These are phyloP conservation scores for Brachionus sp. DNA, from an alignment of 1,140 invertebrate genomes.

Conservation along the genomic window DNA sequence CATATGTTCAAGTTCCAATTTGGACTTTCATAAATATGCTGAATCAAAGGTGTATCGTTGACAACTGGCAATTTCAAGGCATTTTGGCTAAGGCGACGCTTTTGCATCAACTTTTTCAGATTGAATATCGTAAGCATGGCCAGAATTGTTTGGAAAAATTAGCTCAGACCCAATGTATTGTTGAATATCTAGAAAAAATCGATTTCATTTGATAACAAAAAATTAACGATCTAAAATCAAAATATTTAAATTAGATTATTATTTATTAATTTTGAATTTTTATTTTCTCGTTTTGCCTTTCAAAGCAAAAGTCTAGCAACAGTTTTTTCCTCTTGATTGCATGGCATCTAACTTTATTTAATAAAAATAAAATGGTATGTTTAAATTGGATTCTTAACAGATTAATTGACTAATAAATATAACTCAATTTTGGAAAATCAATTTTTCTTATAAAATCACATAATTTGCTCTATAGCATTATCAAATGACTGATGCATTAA, in stretches of 20 bases:
- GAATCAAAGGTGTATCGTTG: neutral
- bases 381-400: neutral
- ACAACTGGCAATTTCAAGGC: neutral
- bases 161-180: too few relatives aligned
- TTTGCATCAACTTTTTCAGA: neutral
- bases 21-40: neutral
- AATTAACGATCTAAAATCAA: neutral
- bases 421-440: neutral
- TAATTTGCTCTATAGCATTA: neutral
- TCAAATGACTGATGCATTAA: neutral
- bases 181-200: neutral
- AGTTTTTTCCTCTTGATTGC: neutral
- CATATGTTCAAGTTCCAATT: neutral
- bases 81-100: neutral
- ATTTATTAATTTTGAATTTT: neutral
- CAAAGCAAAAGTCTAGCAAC: neutral
- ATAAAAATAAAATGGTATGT: neutral
- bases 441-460: neutral
- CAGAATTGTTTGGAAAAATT: neutral
- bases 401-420: neutral
- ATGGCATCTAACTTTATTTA: neutral
- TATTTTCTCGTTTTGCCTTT: neutral
- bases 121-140: conserved; percentile 15
- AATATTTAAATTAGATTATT: neutral
- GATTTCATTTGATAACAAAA: conserved; percentile 8